Evolutionary conservation across 2,888 invertebrate genomes (phyloP).

Genomic region (Drosophila incognita): DNA sequence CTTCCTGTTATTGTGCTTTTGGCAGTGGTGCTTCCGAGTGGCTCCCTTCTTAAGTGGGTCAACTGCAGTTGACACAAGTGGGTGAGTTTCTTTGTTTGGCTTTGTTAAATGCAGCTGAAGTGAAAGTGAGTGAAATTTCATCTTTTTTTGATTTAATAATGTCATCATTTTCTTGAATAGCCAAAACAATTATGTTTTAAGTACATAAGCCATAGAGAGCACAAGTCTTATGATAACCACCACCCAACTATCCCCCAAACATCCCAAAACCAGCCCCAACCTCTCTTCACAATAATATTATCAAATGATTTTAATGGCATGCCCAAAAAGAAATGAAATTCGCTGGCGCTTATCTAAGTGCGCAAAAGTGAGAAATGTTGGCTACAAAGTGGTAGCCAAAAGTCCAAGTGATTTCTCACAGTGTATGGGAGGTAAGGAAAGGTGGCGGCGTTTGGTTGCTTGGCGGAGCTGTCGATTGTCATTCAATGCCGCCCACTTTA

Average conservation of each 20-base stretch:
- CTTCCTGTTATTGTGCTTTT: constrained; percentile 62
- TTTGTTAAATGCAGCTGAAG: constrained; percentile 6
- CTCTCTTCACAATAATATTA: constrained; percentile 44
- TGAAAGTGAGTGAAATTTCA: constrained; percentile 37
- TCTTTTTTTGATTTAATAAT: neutral
- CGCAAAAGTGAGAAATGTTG: constrained; percentile 56
- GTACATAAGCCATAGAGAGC: neutral
- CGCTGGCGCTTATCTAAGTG: constrained; percentile 66
- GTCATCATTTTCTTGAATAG: constrained; percentile 1
- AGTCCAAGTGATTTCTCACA: constrained; percentile 46
- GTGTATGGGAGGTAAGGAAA: constrained; percentile 41
- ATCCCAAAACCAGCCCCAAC: constrained; percentile 1
- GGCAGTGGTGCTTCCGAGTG: constrained; percentile 17
- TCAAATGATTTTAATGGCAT: constrained; percentile 56
- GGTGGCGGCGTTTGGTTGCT: neutral
- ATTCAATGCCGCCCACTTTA: constrained; percentile 64
- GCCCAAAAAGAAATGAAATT: constrained; percentile 28
- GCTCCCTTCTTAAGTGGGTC: constrained; percentile 51
- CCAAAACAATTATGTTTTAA: neutral
- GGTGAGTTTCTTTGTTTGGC: constrained; percentile 20
- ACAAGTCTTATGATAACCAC: constrained; percentile 22
- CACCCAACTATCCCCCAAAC: neutral
- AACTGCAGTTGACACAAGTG: constrained; percentile 53
- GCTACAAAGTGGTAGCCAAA: neutral
- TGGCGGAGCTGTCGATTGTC: constrained; percentile 44